Evolutionary conservation across 2,888 invertebrate genomes (phyloP), one percentile per base, ranked within the genome.

Genomic region (Phania funesta): DNA sequence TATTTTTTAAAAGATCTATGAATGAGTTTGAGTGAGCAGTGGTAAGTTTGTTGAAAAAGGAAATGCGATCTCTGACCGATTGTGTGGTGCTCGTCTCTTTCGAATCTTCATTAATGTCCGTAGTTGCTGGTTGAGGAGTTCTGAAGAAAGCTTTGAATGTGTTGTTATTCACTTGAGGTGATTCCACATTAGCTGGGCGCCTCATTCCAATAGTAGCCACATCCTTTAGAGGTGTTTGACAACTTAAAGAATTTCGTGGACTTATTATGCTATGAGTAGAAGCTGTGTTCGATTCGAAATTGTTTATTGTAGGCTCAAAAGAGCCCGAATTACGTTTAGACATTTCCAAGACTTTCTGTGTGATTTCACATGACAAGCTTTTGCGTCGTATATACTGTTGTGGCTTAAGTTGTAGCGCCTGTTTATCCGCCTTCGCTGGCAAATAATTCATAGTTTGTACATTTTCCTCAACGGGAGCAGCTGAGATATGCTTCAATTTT

Each of bases 401-500:
- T 46, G 35, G 35, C n/a, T 13, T 38, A 13, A 38, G 13, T 38
- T 38, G 35, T 9, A 58, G 58, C 20, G 11, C 18, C 29, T 44
- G 3, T 48, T 50, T 18, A 32, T 2, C 4, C 3, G 6, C 4
- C 1, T 24, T 16, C 5, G 1, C 13, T 20, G 18, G 5, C 32
- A 16, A 24, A 48, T 48, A 13, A 18, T 35, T 46, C 13, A 1
- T 44, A n/a, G 20, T 26, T 58, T 22, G 11, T 8, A 26, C 1
- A 3, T 26, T 35, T 26, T 65, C 41, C 46, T 46, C 75, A 16
- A 62, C 78, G 35, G 80, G 77, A 54, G 84, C 80, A 44, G 70
- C 86, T 24, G 86, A 86, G 60, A 76, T 86, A n/a, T 84, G 87
- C 78, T 86, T 88, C 48, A 88, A 85, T 86, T 88, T 87, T 82